Percentiles rank a stretch among this genome's conserved stretches.
Evolutionary conservation across 2,888 invertebrate genomes (phyloP).

Genomic region (Nemurella pictetii): DNA sequence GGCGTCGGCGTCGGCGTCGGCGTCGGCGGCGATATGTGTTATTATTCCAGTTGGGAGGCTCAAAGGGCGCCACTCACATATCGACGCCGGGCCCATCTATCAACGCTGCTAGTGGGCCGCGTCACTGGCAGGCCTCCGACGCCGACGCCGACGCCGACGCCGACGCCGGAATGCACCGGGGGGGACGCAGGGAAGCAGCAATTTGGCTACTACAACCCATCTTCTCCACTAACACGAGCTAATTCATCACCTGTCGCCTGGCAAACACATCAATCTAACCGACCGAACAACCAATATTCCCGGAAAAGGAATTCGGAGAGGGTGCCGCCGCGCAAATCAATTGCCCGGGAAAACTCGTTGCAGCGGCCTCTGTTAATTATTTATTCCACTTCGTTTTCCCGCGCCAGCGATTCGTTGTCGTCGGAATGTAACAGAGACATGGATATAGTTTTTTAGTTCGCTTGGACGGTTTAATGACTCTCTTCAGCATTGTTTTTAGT

Average conservation of each 20-base stretch:
- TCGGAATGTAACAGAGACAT: too few species aligned
- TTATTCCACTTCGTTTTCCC: not conserved
- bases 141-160: not conserved
- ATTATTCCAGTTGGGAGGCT: not conserved
- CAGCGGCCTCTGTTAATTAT: not conserved
- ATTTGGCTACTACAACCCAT: slow-evolving; percentile 12
- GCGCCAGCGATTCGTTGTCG: not conserved
- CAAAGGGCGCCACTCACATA: slow-evolving; percentile 11
- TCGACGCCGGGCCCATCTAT: not conserved
- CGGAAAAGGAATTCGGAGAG: slow-evolving; percentile 10
- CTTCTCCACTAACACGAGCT: slow-evolving; percentile 15
- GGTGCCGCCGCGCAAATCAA: not conserved
- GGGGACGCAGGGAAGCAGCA: not conserved
- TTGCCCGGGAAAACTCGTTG: not conserved
- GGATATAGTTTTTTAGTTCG: too few species aligned
- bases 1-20: not conserved
- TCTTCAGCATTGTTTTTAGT: too few species aligned
- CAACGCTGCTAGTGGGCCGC: not conserved
- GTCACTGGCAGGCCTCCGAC: slow-evolving; percentile 1
- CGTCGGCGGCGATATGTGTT: not conserved
- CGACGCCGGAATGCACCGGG: not conserved
- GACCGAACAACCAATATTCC: slow-evolving; percentile 13
- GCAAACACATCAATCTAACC: slow-evolving; percentile 20
- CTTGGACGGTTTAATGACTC: too few species aligned
- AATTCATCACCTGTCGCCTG: slow-evolving; percentile 26